phyloP scores from a whole-genome alignment of 2,797 vertebrate species.

The Denticeps clupeoides region DNA sequence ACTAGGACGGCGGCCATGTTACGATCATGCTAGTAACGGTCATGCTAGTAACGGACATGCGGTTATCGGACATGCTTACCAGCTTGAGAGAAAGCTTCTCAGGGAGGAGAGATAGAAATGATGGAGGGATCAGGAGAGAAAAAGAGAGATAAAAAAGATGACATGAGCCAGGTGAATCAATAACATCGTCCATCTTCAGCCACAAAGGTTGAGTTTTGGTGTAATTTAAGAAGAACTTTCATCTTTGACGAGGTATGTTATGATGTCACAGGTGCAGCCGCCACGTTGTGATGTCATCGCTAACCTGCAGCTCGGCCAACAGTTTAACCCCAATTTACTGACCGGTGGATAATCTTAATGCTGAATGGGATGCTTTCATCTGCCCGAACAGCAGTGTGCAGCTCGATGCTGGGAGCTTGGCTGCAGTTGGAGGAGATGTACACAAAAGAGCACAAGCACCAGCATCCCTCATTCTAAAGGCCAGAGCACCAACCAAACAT shows the following conservation, averaged over 20 bases:
- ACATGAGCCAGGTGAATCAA: slow-evolving; percentile 58
- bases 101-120: slow-evolving; percentile 41
- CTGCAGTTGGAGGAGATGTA: no score
- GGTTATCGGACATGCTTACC: slow-evolving; percentile 65
- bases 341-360: no score
- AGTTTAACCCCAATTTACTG: neutral
- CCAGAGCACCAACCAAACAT: no score
- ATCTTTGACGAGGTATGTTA: neutral
- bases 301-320: slow-evolving; percentile 4
- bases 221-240: neutral
- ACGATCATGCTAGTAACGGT: slow-evolving; percentile 35
- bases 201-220: neutral
- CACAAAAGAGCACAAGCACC: no score
- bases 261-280: slow-evolving; percentile 7
- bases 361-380: no score
- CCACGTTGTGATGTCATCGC: neutral
- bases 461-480: no score
- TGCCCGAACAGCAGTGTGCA: no score
- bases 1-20: slow-evolving; percentile 50
- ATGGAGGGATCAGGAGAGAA: slow-evolving; percentile 43
- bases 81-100: slow-evolving; percentile 77
- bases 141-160: slow-evolving; percentile 56
- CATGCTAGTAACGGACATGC: slow-evolving; percentile 32
- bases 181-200: slow-evolving; percentile 27
- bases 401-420: no score